Evolutionary conservation across 2,113 vertebrate genomes (phyloP).

Genomic region (Oenanthe oenanthe): DNA sequence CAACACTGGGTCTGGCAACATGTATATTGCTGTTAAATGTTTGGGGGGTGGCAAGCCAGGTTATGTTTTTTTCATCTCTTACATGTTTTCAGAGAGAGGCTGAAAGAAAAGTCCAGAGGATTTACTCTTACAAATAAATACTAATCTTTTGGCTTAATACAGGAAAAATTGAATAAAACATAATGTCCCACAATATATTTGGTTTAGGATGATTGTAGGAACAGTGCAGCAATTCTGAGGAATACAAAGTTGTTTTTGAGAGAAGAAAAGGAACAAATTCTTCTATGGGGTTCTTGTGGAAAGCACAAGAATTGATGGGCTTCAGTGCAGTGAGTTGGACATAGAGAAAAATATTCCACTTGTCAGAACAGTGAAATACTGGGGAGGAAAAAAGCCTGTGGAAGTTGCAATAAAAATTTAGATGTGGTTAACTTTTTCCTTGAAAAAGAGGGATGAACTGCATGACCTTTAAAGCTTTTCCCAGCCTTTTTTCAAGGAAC

Average conservation of each 20-base stretch:
- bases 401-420: not conserved
- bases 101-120: not conserved
- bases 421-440: not conserved
- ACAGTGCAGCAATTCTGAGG: not conserved
- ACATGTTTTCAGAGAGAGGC: not conserved
- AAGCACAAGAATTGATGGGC: not conserved
- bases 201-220: not conserved
- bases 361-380: not conserved
- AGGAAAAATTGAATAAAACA: not conserved
- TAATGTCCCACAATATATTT: not conserved
- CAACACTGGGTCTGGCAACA: not conserved
- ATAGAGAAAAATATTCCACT: not conserved
- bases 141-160: not conserved
- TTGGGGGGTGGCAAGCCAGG: not conserved
- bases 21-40: rapidly evolving
- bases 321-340: not conserved
- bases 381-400: rapidly evolving
- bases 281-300: not conserved
- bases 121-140: not conserved
- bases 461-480: not conserved
- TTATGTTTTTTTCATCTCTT: not conserved
- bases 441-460: not conserved
- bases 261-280: not conserved
- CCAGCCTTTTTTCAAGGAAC: not conserved
- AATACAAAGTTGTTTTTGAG: not conserved